Conservation (phyloP, 2,797 vertebrate genomes). For the Gambelia wislizenii region DNA sequence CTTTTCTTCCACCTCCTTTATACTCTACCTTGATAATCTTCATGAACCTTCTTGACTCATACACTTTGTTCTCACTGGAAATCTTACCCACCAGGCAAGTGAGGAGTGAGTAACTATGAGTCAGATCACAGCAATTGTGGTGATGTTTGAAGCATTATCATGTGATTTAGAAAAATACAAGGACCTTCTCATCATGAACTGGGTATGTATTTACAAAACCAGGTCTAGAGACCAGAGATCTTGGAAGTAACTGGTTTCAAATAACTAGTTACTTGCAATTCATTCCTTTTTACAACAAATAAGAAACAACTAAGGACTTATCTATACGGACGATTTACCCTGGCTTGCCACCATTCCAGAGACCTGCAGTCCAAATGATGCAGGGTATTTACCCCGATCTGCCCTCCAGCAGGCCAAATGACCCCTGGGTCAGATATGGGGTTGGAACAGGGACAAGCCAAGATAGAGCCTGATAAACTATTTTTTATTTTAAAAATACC, state of each 20-base stretch:
- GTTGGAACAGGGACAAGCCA: no score
- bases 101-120: slow-evolving; percentile 24
- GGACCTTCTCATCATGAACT: neutral
- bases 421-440: no score
- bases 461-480: no score
- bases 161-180: slow-evolving; percentile 63
- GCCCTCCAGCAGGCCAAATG: no score
- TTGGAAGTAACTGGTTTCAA: neutral
- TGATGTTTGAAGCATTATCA: slow-evolving; percentile 48
- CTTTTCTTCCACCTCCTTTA: neutral
- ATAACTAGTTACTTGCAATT: neutral
- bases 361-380: no score
- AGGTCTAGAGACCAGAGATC: neutral
- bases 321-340: no score
- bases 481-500: no score
- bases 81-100: neutral
- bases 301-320: neutral
- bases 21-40: neutral
- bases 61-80: slow-evolving; percentile 9
- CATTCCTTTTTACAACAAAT: neutral
- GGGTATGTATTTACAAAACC: neutral
- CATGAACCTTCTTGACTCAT: slow-evolving; percentile 22
- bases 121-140: slow-evolving; percentile 10
- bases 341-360: no score
- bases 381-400: no score